Percentiles rank a stretch among this genome's conserved stretches.
phyloP scores from a whole-genome alignment of 2,113 vertebrate genomes.

The Collichthys lucidus region DNA sequence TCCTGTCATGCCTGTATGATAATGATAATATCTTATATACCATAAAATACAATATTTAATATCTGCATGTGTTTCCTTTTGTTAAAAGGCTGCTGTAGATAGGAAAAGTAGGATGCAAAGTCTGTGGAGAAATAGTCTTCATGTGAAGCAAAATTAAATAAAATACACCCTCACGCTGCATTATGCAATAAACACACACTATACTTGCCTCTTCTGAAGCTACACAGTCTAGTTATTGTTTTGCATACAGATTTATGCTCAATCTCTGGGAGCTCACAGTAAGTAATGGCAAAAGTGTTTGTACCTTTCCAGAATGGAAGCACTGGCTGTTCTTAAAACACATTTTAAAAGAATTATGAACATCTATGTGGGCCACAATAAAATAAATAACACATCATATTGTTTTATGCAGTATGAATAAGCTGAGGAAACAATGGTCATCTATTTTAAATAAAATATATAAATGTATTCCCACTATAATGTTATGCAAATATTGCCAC shows the following conservation, averaged over 20 bases:
- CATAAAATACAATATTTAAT: neutral
- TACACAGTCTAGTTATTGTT: neutral
- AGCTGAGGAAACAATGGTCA: neutral
- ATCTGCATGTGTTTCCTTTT: neutral
- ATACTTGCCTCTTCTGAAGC: neutral
- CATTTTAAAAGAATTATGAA: neutral
- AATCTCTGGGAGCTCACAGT: neutral
- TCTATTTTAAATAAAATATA: neutral
- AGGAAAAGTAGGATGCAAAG: neutral
- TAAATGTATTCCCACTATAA: neutral
- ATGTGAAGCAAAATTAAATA: neutral
- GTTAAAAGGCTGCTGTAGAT: neutral
- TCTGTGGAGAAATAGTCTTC: neutral
- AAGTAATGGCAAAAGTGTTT: conserved; percentile 7
- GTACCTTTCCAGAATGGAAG: neutral
- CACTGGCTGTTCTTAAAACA: neutral
- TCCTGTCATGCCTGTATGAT: neutral
- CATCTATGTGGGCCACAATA: neutral
- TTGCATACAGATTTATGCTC: neutral
- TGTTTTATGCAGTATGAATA: neutral
- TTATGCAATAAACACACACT: neutral
- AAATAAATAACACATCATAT: neutral
- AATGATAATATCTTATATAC: neutral
- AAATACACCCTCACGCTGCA: neutral
- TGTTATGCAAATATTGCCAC: neutral